phyloP scores from a whole-genome alignment of 2,797 vertebrate species.

The Gouania willdenowi region DNA sequence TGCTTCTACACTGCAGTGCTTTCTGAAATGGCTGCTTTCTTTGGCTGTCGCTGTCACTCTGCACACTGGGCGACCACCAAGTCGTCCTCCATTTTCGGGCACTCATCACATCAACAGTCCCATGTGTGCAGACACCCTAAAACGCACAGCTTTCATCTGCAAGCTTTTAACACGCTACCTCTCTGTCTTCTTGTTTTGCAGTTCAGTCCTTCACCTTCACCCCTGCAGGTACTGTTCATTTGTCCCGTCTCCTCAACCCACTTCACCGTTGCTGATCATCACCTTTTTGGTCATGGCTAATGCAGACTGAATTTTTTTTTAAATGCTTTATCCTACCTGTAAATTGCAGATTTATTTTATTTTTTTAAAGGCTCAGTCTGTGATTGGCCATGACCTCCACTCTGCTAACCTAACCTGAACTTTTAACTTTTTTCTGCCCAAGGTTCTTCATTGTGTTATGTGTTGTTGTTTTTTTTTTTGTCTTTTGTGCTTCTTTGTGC shows the following conservation, averaged over 20 bases:
- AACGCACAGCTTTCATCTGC: conserved; percentile 57
- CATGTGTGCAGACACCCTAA: conserved; percentile 45
- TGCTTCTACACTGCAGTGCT: conserved; percentile 39
- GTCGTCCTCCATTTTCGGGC: conserved; percentile 6
- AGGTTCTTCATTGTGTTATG: too few relatives aligned
- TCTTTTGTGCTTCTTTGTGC: conserved; percentile 27
- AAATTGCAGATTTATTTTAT: too few relatives aligned
- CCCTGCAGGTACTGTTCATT: conserved; percentile 90
- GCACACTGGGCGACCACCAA: conserved; percentile 27
- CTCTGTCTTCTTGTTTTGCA: conserved; percentile 93
- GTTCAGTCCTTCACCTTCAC: conserved; percentile 92
- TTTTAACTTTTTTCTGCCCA: conserved; percentile 4
- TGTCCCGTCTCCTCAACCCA: conserved; percentile 74
- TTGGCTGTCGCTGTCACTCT: conserved; percentile 48
- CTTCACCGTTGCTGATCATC: conserved; percentile 26
- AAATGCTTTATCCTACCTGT: not conserved
- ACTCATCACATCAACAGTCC: conserved; percentile 6
- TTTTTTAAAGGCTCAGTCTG: conserved; percentile 7
- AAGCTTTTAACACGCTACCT: conserved; percentile 82
- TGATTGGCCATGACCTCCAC: conserved; percentile 41
- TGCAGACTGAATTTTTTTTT: conserved; percentile 24
- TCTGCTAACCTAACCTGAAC: conserved; percentile 22
- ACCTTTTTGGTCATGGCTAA: conserved; percentile 38
- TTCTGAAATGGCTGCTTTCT: conserved; percentile 55
- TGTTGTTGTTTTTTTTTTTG: conserved; percentile 35